Evolutionary conservation across 2,888 invertebrate species (phyloP), one percentile per base, ranked within the genome.

Genomic region (Mystacides longicornis): DNA sequence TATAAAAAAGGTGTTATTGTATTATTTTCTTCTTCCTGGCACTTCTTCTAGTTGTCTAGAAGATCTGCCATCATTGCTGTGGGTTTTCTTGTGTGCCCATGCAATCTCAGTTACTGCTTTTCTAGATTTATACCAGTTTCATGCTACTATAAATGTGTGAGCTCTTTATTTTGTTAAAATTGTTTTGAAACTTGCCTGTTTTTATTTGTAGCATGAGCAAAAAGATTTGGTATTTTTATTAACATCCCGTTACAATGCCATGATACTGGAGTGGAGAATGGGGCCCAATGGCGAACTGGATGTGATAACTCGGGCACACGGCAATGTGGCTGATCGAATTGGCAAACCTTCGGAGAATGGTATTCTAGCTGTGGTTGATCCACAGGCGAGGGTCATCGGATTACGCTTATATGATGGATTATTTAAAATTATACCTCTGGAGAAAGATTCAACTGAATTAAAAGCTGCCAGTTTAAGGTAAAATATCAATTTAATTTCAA

Each of bases 331-430:
- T 1, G 96, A 99, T 71, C 81, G 90, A 57, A 94, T 97, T 61
- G 96, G 96, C 0, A 89, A 94, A 68, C 89, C 93, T 1, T 93
- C 96, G 0, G 97, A 98, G 70, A 94, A 93, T 52, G 97, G 98
- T 1, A 93, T 95, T 55, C 84, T 97, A 63, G 95, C 93, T 1
- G 89, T 96, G 0, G 93, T 99, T 61, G 98, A 99, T 76, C 96
- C 96, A 1, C 89, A 93, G 70, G 92, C 94, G 7, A 81, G 96
- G 63, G 90, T 97, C 1, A 97, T 99, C 66, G 98, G 96, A 5
- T 80, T 99, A 62, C 81, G 97, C 60, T 76, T 98, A 1, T 99
- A 98, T 70, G 97, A 97, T 77, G 98, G 98, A 1, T 77, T 97
- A 11, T 91, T 99, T 67, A 99, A 99, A 73, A 93, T 99, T 58